These are phyloP conservation scores for Grammomys surdaster DNA, from an alignment of 2,113 vertebrate species.

Conservation along the genomic window DNA sequence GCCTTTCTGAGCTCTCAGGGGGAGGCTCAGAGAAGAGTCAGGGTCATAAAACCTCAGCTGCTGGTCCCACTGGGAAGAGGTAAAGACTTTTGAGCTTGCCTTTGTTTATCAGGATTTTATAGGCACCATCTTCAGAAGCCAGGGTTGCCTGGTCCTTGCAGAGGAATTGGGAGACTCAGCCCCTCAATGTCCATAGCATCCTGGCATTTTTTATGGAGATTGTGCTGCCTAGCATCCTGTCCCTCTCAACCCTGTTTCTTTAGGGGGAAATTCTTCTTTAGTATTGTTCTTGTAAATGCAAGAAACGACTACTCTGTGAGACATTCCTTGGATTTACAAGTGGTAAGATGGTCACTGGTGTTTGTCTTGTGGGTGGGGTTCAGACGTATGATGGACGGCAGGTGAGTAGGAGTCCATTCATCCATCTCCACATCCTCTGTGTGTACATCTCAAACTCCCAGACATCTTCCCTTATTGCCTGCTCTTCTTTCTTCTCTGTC, in stretches of 20 bases:
- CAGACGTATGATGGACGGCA: background rate
- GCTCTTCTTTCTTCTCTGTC: background rate
- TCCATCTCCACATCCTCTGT: background rate
- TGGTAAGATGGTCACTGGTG: background rate
- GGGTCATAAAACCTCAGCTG: background rate
- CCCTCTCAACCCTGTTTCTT: background rate
- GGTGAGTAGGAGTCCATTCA: background rate
- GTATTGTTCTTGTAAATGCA: background rate
- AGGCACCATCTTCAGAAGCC: background rate
- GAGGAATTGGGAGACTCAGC: background rate
- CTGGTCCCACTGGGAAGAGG: background rate
- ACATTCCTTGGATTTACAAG: background rate
- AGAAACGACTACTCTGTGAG: background rate
- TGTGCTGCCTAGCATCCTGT: background rate
- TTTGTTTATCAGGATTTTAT: background rate
- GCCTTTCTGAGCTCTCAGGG: too few species aligned
- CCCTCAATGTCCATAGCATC: background rate
- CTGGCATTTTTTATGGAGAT: background rate
- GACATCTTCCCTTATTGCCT: background rate
- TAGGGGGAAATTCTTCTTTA: too few species aligned
- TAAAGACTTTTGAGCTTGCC: background rate
- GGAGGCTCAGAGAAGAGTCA: too few species aligned
- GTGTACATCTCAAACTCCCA: too few species aligned
- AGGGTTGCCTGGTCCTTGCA: background rate
- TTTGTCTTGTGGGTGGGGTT: too few species aligned